Evolutionary conservation across 1,140 invertebrate genomes (phyloP), one percentile per base, ranked within the genome.

Genomic region (Spodoptera frugiperda): DNA sequence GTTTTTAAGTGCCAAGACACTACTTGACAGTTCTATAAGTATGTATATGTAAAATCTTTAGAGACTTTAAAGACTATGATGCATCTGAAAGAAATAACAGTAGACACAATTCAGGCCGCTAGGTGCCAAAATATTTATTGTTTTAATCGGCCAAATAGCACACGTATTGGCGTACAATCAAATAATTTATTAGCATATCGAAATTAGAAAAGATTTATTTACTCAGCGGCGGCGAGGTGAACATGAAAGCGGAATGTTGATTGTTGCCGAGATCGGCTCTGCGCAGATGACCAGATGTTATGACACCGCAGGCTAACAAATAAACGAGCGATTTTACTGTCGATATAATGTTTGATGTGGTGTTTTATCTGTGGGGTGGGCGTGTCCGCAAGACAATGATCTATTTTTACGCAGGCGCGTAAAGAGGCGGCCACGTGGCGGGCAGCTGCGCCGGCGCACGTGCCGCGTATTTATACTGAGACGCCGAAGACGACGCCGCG

Each of bases 301-400:
- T 76, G 78, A 84, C 79, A 82, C 77, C 80, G 71, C 72, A 76
- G 83, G 82, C 88, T 84, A 82, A 80, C 81, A 82, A 84, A 90
- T 83, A 85, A 87, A 86, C 84, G 72, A 55, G 77, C 78, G 78
- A 83, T 86, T 87, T 89, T 82, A 86, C 55, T 81, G 83, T 87
- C 80, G 74, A 74, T 77, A 80, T 85, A 81, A 82, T 82, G 80
- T 92, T 91, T 93, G 89, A 90, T 93, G 90, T 90, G 90, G 89
- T 89, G 87, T 91, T 93, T 91, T 93, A 92, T 91, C 87, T 90
- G 86, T 79, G 80, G 75, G 78, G 88, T 90, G 87, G 92, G 92
- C 91, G 91, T 93, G 92, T 89, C 90, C 81, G 79, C 82, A 83
- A 92, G 92, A 93, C 92, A 93, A 92, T 93, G 88, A 87, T 92